A percentile compares a stretch with the other conserved stretches of the same genome.
Conservation (phyloP, 2,888 invertebrate genomes). For the Rhopalosiphum nymphaeae region DNA sequence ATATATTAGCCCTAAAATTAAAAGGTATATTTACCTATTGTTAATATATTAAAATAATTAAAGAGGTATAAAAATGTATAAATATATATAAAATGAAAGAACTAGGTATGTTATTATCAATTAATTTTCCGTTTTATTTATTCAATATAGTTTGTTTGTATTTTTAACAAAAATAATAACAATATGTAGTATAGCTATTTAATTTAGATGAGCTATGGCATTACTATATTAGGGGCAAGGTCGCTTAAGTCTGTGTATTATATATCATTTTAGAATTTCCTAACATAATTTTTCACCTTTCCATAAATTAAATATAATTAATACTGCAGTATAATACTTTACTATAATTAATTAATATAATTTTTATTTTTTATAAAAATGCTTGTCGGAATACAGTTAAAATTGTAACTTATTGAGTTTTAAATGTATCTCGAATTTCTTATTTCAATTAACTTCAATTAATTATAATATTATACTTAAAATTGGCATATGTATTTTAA, state of each 20-base stretch:
- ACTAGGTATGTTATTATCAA: neutral
- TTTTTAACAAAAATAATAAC: neutral
- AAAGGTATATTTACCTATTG: too few relatives aligned
- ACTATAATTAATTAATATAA: too few relatives aligned
- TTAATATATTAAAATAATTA: neutral
- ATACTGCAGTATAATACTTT: neutral
- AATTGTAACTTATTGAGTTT: neutral
- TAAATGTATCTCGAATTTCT: neutral
- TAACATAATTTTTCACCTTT: neutral
- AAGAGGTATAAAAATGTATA: neutral
- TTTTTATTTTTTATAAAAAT: too few relatives aligned
- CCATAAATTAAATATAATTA: neutral
- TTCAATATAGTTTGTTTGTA: neutral
- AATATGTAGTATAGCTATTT: too few relatives aligned
- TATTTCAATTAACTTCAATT: neutral
- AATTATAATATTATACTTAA: neutral
- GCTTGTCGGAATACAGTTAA: neutral
- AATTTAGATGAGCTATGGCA: neutral
- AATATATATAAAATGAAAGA: neutral
- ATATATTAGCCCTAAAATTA: too few relatives aligned
- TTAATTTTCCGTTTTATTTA: too few relatives aligned
- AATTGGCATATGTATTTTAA: neutral
- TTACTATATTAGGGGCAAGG: neutral
- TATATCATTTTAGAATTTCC: neutral
- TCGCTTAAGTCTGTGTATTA: neutral